phyloP scores from a whole-genome alignment of 1,140 invertebrate genomes.

The Contarinia nasturtii region DNA sequence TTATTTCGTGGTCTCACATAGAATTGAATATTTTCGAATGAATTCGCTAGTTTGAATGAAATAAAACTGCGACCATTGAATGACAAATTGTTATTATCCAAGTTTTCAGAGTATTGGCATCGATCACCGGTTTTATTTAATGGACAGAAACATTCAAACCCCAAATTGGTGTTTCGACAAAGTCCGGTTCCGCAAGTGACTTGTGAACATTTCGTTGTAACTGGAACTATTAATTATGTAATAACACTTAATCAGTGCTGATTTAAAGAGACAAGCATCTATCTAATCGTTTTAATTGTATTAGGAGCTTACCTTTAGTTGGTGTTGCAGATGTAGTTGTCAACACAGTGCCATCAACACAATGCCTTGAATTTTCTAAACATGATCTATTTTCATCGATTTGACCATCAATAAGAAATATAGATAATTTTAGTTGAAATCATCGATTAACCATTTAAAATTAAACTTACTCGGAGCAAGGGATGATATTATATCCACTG shows the following conservation, averaged over 20 bases:
- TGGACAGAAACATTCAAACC: slow-evolving; percentile 73
- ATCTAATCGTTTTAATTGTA: no score
- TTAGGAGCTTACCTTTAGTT: no score
- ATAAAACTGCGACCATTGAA: slow-evolving; percentile 23
- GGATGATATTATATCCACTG: slow-evolving; percentile 48
- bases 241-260: no score
- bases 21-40: slow-evolving; percentile 23
- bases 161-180: slow-evolving; percentile 53
- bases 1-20: slow-evolving; percentile 30
- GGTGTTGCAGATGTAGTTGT: no score
- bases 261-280: no score
- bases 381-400: no score
- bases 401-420: background rate
- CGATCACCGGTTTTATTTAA: slow-evolving; percentile 57
- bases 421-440: background rate
- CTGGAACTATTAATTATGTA: slow-evolving; percentile 68
- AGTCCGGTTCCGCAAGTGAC: slow-evolving; percentile 71
- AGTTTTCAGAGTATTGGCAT: no score
- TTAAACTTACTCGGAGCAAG: slow-evolving; percentile 49
- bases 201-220: slow-evolving; percentile 58
- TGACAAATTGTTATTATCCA: slow-evolving; percentile 18
- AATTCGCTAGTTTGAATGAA: no score
- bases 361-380: no score
- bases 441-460: background rate
- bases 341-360: no score